Evolutionary conservation across 2,888 invertebrate species (phyloP).

Genomic region (Synergus umbraculus): DNA sequence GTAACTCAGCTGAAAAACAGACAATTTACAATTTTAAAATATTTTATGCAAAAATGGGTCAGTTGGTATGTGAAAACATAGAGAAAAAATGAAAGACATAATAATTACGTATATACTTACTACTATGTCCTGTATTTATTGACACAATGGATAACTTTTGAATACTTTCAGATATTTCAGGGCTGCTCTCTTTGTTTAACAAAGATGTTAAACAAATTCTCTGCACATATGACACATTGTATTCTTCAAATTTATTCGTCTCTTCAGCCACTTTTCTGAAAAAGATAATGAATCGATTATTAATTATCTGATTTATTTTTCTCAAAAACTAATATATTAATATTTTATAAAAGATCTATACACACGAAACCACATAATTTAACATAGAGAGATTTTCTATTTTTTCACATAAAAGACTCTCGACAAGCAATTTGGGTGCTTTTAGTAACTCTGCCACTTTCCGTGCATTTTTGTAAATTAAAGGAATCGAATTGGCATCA

Average conservation of each 20-base stretch:
- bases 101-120: slow-evolving; percentile 2
- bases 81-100: not conserved
- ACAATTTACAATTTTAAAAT: not conserved
- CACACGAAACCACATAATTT: slow-evolving; percentile 59
- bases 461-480: slow-evolving; percentile 53
- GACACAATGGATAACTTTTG: slow-evolving; percentile 50
- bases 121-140: slow-evolving; percentile 45
- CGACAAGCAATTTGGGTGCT: slow-evolving; percentile 57
- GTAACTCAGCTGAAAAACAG: slow-evolving; percentile 1
- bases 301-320: not conserved
- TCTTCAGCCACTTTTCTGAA: slow-evolving; percentile 41
- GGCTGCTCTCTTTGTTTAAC: slow-evolving; percentile 44
- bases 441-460: slow-evolving; percentile 61
- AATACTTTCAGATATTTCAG: slow-evolving; percentile 45
- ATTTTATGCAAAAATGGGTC: not conserved
- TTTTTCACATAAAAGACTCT: slow-evolving; percentile 56
- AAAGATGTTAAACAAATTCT: slow-evolving; percentile 53
- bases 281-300: slow-evolving; percentile 1
- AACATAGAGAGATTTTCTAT: slow-evolving; percentile 55
- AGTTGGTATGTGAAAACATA: too few relatives aligned
- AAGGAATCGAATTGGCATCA: slow-evolving; percentile 42
- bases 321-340: not conserved
- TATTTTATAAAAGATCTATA: slow-evolving; percentile 3
- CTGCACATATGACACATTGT: slow-evolving; percentile 44
- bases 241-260: slow-evolving; percentile 50